These are phyloP conservation scores for Drosophila saltans DNA, from an alignment of 1,140 invertebrate species.

Conservation along the genomic window DNA sequence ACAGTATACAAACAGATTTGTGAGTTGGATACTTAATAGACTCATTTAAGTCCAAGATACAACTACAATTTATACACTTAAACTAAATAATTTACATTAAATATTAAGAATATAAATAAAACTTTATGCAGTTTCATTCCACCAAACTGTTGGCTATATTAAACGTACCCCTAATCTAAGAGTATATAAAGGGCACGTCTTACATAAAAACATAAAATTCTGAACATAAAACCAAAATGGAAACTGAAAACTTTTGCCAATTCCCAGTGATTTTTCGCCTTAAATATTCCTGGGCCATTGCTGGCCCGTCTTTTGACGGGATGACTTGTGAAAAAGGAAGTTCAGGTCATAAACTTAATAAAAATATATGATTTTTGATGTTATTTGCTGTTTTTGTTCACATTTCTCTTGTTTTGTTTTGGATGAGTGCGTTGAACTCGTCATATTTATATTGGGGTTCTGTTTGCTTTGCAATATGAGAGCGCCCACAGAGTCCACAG, in stretches of 20 bases:
- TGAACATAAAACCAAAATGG: conserved; percentile 23
- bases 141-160: not conserved
- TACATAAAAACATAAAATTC: conserved; percentile 13
- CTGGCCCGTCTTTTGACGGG: conserved; percentile 33
- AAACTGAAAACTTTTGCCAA: conserved; percentile 22
- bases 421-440: conserved; percentile 65
- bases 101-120: too few relatives aligned
- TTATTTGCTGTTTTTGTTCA: not conserved
- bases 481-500: conserved; percentile 7
- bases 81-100: too few relatives aligned
- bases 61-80: too few relatives aligned
- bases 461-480: conserved; percentile 67
- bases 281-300: not conserved
- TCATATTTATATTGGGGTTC: conserved; percentile 30
- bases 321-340: conserved; percentile 76
- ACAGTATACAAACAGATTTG: too few relatives aligned
- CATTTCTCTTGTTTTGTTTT: conserved; percentile 26
- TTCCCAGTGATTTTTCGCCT: not conserved
- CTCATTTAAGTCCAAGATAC: too few relatives aligned
- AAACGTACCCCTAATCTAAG: not conserved
- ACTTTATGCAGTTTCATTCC: too few relatives aligned
- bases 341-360: conserved; percentile 72
- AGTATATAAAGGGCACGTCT: not conserved
- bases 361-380: conserved; percentile 16
- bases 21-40: too few relatives aligned